These are phyloP conservation scores for Charanyca ferruginea DNA, from an alignment of 2,888 invertebrate species.

Conservation along the genomic window DNA sequence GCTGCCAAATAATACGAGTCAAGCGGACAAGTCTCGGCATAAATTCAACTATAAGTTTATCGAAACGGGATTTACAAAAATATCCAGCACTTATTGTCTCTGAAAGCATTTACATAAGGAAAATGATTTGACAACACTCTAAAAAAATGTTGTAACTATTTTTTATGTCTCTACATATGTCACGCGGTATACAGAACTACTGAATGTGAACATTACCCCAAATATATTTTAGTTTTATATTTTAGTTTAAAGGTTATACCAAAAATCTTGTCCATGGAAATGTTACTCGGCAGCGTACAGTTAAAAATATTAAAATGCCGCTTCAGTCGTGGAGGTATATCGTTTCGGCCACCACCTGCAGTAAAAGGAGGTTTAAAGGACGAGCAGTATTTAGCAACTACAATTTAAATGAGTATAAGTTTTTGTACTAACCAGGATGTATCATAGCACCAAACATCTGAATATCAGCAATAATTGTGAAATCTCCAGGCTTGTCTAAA, in stretches of 20 bases:
- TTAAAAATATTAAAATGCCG: constrained; percentile 97
- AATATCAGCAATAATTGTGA: constrained; percentile 95
- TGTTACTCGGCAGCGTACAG: constrained; percentile 96
- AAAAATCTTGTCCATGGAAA: constrained; percentile 97
- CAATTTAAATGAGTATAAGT: no score
- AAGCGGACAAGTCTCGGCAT: constrained; percentile 94
- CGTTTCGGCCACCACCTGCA: constrained; percentile 96
- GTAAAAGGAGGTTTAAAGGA: background rate
- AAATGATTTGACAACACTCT: background rate
- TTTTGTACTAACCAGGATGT: constrained; percentile 92
- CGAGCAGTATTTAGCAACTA: no score
- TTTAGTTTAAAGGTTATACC: constrained; percentile 81
- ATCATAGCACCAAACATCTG: constrained; percentile 97
- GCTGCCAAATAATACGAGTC: constrained; percentile 96
- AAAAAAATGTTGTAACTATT: background rate
- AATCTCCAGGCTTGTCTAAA: constrained; percentile 97
- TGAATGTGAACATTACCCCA: background rate
- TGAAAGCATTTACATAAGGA: constrained; percentile 69
- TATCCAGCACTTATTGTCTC: constrained; percentile 95
- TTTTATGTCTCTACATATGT: background rate
- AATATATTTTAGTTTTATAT: background rate
- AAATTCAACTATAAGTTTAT: constrained; percentile 93
- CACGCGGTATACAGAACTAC: background rate
- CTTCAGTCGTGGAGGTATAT: constrained; percentile 96
- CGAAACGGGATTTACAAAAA: constrained; percentile 94